Percentiles rank a stretch among this genome's conserved stretches.
These are phyloP conservation scores for Coluber constrictor DNA, from an alignment of 2,797 vertebrate species.

Conservation along the genomic window DNA sequence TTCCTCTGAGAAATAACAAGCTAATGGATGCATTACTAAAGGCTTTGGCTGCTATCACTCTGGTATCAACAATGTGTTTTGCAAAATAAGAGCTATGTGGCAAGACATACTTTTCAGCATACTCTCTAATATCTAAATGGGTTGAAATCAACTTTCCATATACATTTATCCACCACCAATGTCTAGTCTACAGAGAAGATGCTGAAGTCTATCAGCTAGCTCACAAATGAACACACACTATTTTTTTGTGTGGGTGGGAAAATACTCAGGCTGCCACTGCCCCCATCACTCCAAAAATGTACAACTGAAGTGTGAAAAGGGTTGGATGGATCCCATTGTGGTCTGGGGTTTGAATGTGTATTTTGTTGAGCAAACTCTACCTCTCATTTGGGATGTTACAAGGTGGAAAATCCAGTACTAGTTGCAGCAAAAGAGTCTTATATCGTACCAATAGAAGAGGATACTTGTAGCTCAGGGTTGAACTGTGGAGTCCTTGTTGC, in stretches of 20 bases:
- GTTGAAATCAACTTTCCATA: neutral
- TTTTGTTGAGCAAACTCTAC: neutral
- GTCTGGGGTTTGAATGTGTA: neutral
- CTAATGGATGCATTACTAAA: neutral
- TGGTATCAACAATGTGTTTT: neutral
- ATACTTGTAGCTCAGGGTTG: neutral
- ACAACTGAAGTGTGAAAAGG: no score
- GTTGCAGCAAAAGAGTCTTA: neutral
- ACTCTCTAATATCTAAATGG: neutral
- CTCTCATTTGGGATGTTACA: neutral
- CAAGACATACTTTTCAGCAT: neutral
- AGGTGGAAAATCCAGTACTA: neutral
- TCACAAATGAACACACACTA: neutral
- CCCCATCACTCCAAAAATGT: no score
- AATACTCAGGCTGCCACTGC: neutral
- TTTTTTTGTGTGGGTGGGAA: neutral
- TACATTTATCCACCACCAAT: neutral
- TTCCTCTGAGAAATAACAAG: neutral
- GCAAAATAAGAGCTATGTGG: neutral
- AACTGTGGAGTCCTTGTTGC: neutral
- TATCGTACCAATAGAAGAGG: neutral
- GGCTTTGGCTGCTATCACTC: neutral
- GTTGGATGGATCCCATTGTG: neutral
- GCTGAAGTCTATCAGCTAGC: neutral
- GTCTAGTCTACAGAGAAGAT: neutral